Evolutionary conservation across 2,888 invertebrate species (phyloP), one percentile per base, ranked within the genome.

Genomic region (Saturnia pavonia): DNA sequence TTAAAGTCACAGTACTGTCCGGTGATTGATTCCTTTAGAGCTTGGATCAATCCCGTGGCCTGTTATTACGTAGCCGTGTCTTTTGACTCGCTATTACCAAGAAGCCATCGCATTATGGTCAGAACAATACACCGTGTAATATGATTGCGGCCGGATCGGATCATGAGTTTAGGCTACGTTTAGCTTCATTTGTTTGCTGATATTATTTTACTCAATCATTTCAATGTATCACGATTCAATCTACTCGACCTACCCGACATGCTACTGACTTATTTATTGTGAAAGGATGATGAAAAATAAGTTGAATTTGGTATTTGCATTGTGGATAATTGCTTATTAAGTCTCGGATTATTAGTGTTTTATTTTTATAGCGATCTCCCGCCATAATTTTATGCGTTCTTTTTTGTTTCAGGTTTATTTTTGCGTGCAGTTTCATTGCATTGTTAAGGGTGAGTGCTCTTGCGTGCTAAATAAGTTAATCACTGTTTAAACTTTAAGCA

Each of bases 21-120:
- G 69, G 80, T 80, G 82, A 86, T 86, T 80, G 85, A 77, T 84
- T 82, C 89, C 84, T 89, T 84, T 85, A 84, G 90, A 85, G 90
- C 84, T 88, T 73, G 82, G 80, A 79, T 79, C 80, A 82, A 83
- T 87, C 82, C 81, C 78, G 76, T 80, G 83, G 85, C 85, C 89
- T 91, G 87, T 92, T 85, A 92, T 92, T 92, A 92, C 82, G 76
- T 77, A 73, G 83, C 88, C 89, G 89, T 90, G 88, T 89, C 89
- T 90, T 88, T 88, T 92, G 92, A 92, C 90, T 90, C 78, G 78
- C 77, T 82, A 86, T 89, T 85, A 81, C 76, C 72, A 67, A 72
- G 80, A 75, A 80, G 80, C 80, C 72, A 74, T 9, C 65, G 65
- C 65, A 65, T 65, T 71, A 81, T 76, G 71, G 74, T 73, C 70